Conservation (phyloP, 1,140 invertebrate genomes). For the Anastrepha obliqua region DNA sequence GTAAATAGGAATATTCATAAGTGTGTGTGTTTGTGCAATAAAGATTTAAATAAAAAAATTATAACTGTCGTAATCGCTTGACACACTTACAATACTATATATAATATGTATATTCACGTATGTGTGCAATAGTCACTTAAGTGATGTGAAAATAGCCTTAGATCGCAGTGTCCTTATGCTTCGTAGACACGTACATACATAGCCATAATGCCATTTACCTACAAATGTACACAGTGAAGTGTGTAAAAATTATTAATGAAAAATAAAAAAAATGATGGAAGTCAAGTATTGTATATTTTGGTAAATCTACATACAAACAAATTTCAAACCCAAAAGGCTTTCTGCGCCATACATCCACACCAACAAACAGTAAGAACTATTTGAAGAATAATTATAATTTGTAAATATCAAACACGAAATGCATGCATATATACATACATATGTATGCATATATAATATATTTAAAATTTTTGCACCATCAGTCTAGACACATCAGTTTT, state of each 20-base stretch:
- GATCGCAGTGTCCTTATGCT: constrained; percentile 39
- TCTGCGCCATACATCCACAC: neutral
- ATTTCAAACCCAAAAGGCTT: neutral
- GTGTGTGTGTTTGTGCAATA: neutral
- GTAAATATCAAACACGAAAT: neutral
- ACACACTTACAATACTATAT: no score
- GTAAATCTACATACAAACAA: neutral
- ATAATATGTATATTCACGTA: neutral
- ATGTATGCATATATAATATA: neutral
- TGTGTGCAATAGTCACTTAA: neutral
- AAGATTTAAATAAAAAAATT: neutral
- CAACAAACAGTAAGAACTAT: neutral
- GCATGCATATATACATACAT: neutral
- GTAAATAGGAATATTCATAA: no score
- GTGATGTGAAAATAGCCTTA: constrained; percentile 26
- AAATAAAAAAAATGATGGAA: neutral
- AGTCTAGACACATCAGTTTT: neutral
- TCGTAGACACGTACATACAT: neutral
- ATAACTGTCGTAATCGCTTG: no score
- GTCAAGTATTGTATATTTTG: neutral
- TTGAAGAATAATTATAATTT: neutral
- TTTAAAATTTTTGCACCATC: neutral
- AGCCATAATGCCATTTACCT: constrained; percentile 6
- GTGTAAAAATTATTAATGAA: no score
- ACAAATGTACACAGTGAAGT: neutral